These are phyloP conservation scores for Mallotus villosus DNA, from an alignment of 2,797 vertebrate genomes.

Conservation along the genomic window DNA sequence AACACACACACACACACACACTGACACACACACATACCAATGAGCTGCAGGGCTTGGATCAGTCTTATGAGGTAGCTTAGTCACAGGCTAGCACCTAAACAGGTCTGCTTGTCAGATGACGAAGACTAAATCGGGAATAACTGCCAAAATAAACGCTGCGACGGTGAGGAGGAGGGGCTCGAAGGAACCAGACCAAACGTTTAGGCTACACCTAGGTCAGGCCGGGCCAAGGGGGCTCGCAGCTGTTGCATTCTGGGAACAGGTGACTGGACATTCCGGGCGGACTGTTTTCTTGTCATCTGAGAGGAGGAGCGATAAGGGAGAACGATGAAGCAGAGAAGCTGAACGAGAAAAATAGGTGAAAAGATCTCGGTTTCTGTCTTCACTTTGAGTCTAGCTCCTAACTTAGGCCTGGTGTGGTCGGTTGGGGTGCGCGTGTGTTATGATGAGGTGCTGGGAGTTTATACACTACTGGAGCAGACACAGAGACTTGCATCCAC, in stretches of 20 bases:
- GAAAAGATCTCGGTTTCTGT: background rate
- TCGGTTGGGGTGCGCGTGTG: too few species aligned
- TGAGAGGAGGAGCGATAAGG: background rate
- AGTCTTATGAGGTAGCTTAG: background rate
- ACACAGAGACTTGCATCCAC: too few species aligned
- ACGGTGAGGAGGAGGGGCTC: background rate
- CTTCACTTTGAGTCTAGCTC: background rate
- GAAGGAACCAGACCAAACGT: background rate
- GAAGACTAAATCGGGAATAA: too few species aligned
- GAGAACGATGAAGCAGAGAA: too few species aligned
- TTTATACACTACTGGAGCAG: too few species aligned
- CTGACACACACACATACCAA: background rate
- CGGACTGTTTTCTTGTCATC: background rate
- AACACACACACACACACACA: background rate
- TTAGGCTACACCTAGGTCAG: background rate
- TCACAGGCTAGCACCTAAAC: background rate
- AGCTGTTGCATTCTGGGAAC: conserved; percentile 7
- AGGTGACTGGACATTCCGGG: background rate
- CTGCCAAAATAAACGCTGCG: too few species aligned
- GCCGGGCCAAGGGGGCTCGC: background rate
- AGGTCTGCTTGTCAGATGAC: background rate
- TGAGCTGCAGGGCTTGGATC: background rate
- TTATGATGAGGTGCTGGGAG: too few species aligned
- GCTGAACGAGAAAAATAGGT: background rate
- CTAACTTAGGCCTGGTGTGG: background rate